Conservation (phyloP, 1,140 invertebrate species). For the Drosophila parabipectinata region DNA sequence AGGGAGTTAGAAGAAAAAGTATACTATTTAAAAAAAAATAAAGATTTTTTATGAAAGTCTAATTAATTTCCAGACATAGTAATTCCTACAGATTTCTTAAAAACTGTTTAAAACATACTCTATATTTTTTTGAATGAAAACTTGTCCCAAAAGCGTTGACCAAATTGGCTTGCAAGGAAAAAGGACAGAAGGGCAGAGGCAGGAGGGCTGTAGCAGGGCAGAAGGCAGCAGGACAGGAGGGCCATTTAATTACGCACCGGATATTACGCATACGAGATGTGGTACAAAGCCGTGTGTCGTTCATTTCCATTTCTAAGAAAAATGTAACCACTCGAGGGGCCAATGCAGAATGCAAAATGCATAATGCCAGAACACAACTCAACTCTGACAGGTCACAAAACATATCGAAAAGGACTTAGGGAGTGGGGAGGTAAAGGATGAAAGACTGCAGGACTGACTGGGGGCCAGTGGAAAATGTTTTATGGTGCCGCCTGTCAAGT, state of each 20-base stretch:
- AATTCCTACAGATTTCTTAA: no score
- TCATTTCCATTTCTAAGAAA: slow-evolving; percentile 3
- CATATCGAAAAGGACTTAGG: neutral
- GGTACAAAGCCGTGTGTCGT: neutral
- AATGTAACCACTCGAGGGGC: slow-evolving; percentile 16
- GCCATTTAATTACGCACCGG: slow-evolving; percentile 42
- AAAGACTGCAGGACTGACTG: no score
- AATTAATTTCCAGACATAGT: no score
- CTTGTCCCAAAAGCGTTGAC: neutral
- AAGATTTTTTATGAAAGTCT: no score
- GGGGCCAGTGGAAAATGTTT: slow-evolving; percentile 26
- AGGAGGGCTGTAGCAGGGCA: no score
- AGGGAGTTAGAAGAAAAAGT: neutral
- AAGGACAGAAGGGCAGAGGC: no score
- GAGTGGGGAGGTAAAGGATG: neutral
- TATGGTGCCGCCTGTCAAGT: slow-evolving; percentile 45
- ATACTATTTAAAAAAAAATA: no score
- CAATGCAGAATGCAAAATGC: slow-evolving; percentile 55
- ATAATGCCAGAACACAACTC: slow-evolving; percentile 26
- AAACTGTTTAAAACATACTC: neutral
- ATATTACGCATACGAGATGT: slow-evolving; percentile 37
- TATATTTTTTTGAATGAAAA: neutral
- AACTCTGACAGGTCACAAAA: slow-evolving; percentile 13
- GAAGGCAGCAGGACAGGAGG: no score
- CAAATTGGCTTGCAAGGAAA: neutral